These are phyloP conservation scores for Aethina tumida DNA, from an alignment of 1,140 invertebrate species.

Conservation along the genomic window DNA sequence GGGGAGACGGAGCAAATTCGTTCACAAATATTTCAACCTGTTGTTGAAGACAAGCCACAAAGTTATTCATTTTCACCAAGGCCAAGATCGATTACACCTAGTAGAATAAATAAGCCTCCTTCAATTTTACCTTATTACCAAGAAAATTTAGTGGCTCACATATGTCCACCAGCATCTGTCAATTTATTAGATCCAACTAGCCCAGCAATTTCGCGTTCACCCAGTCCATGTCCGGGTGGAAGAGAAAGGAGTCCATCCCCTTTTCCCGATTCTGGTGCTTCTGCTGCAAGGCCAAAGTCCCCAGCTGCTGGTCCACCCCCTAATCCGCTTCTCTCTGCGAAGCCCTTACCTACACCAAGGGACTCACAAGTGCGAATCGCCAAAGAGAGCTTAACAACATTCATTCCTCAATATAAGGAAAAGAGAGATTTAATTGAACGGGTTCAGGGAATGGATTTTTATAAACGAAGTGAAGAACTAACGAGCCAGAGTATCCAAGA, in stretches of 20 bases:
- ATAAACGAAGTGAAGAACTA: constrained; percentile 4
- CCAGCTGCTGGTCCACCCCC: constrained; percentile 50
- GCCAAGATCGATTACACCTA: constrained; percentile 45
- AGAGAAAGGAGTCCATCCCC: constrained; percentile 31
- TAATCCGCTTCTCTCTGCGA: constrained; percentile 42
- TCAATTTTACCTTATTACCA: constrained; percentile 55
- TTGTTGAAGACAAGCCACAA: constrained; percentile 39
- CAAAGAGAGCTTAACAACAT: constrained; percentile 25
- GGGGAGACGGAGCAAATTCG: constrained; percentile 8
- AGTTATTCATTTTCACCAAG: constrained; percentile 23
- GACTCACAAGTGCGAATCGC: constrained; percentile 24
- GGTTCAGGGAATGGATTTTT: constrained; percentile 8
- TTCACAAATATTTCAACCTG: constrained; percentile 42
- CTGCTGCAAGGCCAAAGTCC: constrained; percentile 32
- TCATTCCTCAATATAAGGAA: constrained; percentile 27
- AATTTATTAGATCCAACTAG: constrained; percentile 45
- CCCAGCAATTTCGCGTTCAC: constrained; percentile 45
- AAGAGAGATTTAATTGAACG: constrained; percentile 16
- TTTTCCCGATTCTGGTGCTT: constrained; percentile 11
- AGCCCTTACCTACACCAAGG: constrained; percentile 19
- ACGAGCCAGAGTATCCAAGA: too few species aligned
- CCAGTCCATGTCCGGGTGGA: constrained; percentile 37
- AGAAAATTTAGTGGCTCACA: constrained; percentile 50
- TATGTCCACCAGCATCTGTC: constrained; percentile 42
- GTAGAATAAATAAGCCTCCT: constrained; percentile 53